A percentile compares a stretch with the other conserved stretches of the same genome.
Conservation (phyloP, 2,113 vertebrate genomes). For the Nothoprocta pentlandii region DNA sequence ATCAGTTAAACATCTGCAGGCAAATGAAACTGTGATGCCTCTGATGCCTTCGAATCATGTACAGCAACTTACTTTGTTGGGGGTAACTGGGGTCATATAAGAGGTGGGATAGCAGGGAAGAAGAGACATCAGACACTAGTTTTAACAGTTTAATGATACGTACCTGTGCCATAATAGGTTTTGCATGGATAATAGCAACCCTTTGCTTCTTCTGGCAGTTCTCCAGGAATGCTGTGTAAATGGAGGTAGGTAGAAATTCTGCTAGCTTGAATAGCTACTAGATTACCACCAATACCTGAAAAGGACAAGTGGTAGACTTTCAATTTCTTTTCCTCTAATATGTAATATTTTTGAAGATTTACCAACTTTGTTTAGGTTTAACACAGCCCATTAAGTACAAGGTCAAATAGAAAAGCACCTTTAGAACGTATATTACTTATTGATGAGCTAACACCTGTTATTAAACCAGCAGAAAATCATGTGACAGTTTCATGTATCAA, state of each 20-base stretch:
- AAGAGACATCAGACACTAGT: background rate
- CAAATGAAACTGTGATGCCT: background rate
- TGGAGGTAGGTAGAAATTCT: conserved; percentile 97
- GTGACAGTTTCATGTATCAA: background rate
- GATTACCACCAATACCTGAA: conserved; percentile 96
- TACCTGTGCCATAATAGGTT: conserved; percentile 93
- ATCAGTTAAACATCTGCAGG: background rate
- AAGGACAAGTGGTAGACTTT: background rate
- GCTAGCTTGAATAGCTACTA: conserved; percentile 98
- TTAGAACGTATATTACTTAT: background rate
- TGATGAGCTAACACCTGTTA: background rate
- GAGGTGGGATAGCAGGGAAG: background rate
- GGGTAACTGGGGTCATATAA: background rate
- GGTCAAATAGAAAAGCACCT: background rate
- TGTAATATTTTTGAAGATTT: background rate
- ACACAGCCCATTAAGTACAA: background rate
- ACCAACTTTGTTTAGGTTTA: background rate
- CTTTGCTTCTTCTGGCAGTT: conserved; percentile 90
- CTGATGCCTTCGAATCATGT: background rate
- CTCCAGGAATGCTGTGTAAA: conserved; percentile 90
- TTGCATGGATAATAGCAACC: conserved; percentile 92
- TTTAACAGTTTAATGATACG: background rate
- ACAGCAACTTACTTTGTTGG: background rate
- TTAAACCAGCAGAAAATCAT: background rate
- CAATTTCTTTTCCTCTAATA: background rate